Percentiles rank a stretch among this genome's conserved stretches.
Conservation (phyloP, 2,888 invertebrate genomes). For the Scelioninae gen. 2 region DNA sequence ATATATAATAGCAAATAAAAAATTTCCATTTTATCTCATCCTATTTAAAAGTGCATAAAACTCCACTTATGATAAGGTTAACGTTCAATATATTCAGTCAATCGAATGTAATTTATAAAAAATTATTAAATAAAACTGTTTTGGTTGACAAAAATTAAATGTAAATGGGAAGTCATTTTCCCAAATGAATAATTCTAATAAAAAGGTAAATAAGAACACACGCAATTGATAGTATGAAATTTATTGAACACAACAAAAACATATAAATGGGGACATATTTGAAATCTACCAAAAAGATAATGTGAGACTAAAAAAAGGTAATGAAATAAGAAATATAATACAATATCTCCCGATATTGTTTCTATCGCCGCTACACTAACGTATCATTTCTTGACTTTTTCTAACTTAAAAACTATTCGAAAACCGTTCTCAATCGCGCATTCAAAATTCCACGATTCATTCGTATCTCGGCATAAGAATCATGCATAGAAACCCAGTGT, state of each 20-base stretch:
- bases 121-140: no score
- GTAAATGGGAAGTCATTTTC: no score
- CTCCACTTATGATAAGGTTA: no score
- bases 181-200: no score
- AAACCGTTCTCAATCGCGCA: slow-evolving; percentile 13
- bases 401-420: slow-evolving; percentile 20
- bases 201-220: not conserved
- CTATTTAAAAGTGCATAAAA: no score
- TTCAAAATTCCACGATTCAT: slow-evolving; percentile 8
- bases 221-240: slow-evolving; percentile 32
- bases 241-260: slow-evolving; percentile 53
- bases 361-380: slow-evolving; percentile 12
- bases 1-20: no score
- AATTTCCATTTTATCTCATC: no score
- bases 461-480: slow-evolving; percentile 36
- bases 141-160: no score
- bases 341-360: not conserved
- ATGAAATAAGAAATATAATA: slow-evolving; percentile 3
- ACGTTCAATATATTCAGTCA: no score
- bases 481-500: slow-evolving; percentile 13
- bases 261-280: slow-evolving; percentile 45
- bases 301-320: slow-evolving; percentile 5
- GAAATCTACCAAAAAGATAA: slow-evolving; percentile 26
- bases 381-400: slow-evolving; percentile 10
- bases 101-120: no score